phyloP scores from a whole-genome alignment of 2,113 vertebrate species.

The Lepus americanus region DNA sequence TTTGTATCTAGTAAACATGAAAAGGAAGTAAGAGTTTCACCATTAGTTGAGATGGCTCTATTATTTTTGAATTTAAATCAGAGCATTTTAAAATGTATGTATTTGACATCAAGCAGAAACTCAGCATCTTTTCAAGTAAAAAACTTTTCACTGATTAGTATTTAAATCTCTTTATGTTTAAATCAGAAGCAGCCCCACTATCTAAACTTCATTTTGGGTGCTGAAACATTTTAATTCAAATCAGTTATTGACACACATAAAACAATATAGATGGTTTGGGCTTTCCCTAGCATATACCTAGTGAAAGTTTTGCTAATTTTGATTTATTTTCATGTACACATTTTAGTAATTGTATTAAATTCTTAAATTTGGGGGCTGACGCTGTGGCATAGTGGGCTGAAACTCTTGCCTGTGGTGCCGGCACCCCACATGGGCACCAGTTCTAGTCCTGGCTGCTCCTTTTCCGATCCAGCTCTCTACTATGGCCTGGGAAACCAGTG shows the following conservation, averaged over 20 bases:
- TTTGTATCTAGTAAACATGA: conserved; percentile 49
- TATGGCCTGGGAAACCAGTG: too few species aligned
- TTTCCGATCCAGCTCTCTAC: too few species aligned
- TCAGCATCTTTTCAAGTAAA: conserved; percentile 31
- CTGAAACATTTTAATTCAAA: conserved; percentile 20
- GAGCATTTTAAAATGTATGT: conserved; percentile 65
- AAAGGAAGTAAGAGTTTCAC: conserved; percentile 18
- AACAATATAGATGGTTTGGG: neutral
- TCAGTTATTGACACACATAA: conserved; percentile 12
- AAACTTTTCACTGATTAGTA: conserved; percentile 21
- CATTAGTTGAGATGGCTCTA: conserved; percentile 62
- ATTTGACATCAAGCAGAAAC: conserved; percentile 56
- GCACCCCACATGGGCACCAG: too few species aligned
- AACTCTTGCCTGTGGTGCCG: too few species aligned
- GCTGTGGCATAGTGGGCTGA: too few species aligned
- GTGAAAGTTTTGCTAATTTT: conserved; percentile 50
- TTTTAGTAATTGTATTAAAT: conserved; percentile 35
- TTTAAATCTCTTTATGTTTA: conserved; percentile 53
- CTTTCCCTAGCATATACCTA: neutral
- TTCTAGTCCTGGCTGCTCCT: too few species aligned
- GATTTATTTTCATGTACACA: conserved; percentile 1
- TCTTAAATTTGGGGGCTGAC: neutral
- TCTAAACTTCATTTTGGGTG: neutral
- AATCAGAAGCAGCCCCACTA: conserved; percentile 37
- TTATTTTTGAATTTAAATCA: conserved; percentile 75